These are phyloP conservation scores for Aspiorhynchus laticeps DNA, from an alignment of 2,113 vertebrate species.

Conservation along the genomic window DNA sequence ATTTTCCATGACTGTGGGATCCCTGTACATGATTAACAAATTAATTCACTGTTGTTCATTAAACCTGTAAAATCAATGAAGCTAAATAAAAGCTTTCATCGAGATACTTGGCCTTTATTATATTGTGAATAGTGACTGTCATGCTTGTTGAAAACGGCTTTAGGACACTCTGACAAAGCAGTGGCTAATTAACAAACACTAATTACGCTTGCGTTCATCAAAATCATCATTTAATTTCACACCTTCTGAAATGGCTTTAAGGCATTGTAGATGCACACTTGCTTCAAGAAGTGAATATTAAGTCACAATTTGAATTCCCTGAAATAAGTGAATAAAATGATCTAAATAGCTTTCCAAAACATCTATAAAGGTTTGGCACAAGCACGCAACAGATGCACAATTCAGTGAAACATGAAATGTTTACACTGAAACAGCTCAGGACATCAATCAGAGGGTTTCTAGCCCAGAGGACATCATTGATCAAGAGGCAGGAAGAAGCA, in stretches of 20 bases:
- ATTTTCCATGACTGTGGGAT: neutral
- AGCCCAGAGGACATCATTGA: conserved; percentile 29
- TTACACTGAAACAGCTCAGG: conserved; percentile 20
- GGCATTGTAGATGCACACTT: neutral
- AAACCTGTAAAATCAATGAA: conserved; percentile 12
- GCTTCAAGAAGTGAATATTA: neutral
- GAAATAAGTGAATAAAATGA: neutral
- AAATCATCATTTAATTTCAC: conserved; percentile 3
- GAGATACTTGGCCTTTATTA: neutral
- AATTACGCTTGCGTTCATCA: neutral
- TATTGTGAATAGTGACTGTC: neutral
- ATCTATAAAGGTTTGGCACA: neutral
- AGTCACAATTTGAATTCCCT: neutral
- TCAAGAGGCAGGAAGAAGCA: neutral
- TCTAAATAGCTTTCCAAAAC: neutral
- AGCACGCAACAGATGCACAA: neutral
- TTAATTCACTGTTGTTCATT: neutral
- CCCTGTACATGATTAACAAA: neutral
- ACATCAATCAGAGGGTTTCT: conserved; percentile 1
- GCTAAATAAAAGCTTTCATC: neutral
- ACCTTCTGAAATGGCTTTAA: conserved; percentile 16
- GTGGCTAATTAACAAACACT: conserved; percentile 17
- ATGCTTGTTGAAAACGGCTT: neutral
- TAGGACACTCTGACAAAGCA: conserved; percentile 13
- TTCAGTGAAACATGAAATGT: neutral